Conservation (phyloP, 1,140 invertebrate genomes). For the Drosophila chauvacae region DNA sequence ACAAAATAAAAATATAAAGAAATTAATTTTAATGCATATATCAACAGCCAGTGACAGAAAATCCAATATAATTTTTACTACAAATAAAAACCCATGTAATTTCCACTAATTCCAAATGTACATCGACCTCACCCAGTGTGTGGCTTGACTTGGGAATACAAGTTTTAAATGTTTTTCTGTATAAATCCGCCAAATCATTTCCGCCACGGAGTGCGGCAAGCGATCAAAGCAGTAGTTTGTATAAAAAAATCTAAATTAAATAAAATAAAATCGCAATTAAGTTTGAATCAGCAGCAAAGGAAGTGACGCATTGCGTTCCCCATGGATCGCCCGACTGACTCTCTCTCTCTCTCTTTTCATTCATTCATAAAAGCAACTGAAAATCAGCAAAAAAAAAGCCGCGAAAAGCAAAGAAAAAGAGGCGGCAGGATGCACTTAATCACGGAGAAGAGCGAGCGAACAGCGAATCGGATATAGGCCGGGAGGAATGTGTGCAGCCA, state of each 20-base stretch:
- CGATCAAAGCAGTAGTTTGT: constrained; percentile 29
- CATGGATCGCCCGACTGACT: neutral
- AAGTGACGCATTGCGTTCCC: constrained; percentile 36
- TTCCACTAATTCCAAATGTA: neutral
- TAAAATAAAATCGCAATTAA: constrained; percentile 42
- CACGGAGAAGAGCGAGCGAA: constrained; percentile 12
- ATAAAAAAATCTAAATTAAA: constrained; percentile 39
- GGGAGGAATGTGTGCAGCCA: constrained; percentile 43
- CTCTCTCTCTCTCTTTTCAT: neutral
- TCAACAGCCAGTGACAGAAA: neutral
- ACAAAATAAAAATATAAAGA: neutral
- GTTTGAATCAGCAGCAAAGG: constrained; percentile 15
- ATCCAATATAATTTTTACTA: neutral
- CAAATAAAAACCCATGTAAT: neutral
- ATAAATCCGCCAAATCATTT: constrained; percentile 48
- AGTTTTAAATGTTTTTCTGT: constrained; percentile 39
- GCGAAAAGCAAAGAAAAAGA: neutral
- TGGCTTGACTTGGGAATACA: constrained; percentile 17
- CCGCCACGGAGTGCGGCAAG: constrained; percentile 34
- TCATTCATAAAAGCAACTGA: constrained; percentile 21
- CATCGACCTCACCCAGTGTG: neutral
- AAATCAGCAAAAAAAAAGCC: neutral
- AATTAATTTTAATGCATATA: neutral
- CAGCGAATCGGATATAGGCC: constrained; percentile 20
- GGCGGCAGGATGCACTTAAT: constrained; percentile 48